A percentile compares a stretch with the other conserved stretches of the same genome.
Evolutionary conservation across 1,140 invertebrate genomes (phyloP).

Genomic region (Drosophila nebulosa): DNA sequence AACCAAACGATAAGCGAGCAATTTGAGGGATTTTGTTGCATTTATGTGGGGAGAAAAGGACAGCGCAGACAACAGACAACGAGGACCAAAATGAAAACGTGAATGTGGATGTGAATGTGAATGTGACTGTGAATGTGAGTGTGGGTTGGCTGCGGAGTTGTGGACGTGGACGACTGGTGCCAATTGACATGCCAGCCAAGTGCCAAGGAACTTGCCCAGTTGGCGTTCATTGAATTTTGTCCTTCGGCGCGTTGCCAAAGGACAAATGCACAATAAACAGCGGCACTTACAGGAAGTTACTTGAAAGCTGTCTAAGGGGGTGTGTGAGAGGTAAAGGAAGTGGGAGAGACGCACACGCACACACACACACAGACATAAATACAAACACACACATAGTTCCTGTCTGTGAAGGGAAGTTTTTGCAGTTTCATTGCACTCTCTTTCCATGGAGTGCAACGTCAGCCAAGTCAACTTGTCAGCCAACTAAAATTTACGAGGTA

Average conservation of each 20-base stretch:
- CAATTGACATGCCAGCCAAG: constrained; percentile 5
- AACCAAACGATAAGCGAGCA: constrained; percentile 6
- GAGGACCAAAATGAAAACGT: not conserved
- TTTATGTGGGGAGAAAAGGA: constrained; percentile 16
- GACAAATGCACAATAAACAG: constrained; percentile 76
- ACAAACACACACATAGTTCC: constrained; percentile 46
- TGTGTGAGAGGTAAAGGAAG: too few relatives aligned
- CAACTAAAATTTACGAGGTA: constrained; percentile 40
- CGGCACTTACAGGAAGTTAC: constrained; percentile 16
- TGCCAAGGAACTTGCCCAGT: not conserved
- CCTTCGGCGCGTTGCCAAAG: constrained; percentile 63
- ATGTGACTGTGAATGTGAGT: too few relatives aligned
- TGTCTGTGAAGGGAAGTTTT: constrained; percentile 41
- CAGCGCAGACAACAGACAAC: not conserved
- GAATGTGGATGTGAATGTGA: not conserved
- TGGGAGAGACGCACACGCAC: constrained; percentile 15
- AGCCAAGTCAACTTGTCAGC: constrained; percentile 57
- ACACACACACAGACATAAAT: constrained; percentile 34
- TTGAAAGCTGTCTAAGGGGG: not conserved
- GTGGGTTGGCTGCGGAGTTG: too few relatives aligned
- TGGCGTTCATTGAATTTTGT: constrained; percentile 69
- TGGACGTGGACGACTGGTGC: not conserved
- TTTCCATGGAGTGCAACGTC: constrained; percentile 34
- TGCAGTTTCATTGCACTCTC: constrained; percentile 59
- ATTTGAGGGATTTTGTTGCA: constrained; percentile 14